Conservation (phyloP, 1,140 invertebrate species). For the Cylas formicarius region DNA sequence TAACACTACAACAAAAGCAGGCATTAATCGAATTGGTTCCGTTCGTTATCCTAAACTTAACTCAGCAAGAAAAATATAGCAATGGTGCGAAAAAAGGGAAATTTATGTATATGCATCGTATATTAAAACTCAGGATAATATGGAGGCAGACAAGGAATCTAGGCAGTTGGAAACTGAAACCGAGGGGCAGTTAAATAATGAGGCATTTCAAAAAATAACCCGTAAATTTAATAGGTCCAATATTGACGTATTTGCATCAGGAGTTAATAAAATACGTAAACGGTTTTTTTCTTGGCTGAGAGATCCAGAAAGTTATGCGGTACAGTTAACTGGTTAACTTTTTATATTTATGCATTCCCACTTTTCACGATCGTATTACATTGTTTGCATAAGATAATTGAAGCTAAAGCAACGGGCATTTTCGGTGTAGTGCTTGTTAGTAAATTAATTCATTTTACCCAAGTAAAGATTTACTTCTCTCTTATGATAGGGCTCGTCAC, state of each 20-base stretch:
- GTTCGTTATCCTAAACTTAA: conserved; percentile 23
- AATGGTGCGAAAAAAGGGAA: conserved; percentile 25
- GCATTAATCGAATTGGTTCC: conserved; percentile 30
- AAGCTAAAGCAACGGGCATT: no score
- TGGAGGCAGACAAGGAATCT: conserved; percentile 28
- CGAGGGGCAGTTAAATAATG: conserved; percentile 5
- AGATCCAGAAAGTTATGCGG: no score
- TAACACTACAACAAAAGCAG: conserved; percentile 30
- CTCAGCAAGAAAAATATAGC: conserved; percentile 21
- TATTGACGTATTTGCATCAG: conserved; percentile 33
- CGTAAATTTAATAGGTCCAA: conserved; percentile 18
- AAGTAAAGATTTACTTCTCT: no score
- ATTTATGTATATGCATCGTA: conserved; percentile 18
- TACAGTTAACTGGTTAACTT: no score
- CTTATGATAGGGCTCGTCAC: no score
- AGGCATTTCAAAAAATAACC: no score
- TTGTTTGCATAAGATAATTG: no score
- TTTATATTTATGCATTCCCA: no score
- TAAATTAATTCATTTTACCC: no score
- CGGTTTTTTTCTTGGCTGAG: conserved; percentile 27
- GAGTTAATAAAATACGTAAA: conserved; percentile 27
- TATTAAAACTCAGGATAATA: conserved; percentile 21
- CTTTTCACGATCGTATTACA: no score
- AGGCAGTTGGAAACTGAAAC: conserved; percentile 7
- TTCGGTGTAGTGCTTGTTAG: no score